These are phyloP conservation scores for Ptychodera flava DNA, from an alignment of 35 echinoderm and acorn worm genomes.

Conservation along the genomic window DNA sequence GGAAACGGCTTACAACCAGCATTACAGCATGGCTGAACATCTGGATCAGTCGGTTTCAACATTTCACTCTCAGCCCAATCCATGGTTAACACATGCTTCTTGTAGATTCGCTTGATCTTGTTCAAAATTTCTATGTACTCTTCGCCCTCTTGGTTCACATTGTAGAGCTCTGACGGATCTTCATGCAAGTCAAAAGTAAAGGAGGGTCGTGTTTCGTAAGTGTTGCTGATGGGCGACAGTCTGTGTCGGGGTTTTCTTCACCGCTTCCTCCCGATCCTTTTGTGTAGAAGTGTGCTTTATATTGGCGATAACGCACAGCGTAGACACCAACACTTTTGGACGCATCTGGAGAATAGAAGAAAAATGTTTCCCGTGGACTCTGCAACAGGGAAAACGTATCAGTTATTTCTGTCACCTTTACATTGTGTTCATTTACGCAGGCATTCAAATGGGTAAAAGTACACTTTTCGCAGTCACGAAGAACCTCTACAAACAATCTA, in stretches of 20 bases:
- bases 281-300: slow-evolving; percentile 6
- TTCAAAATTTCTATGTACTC: not conserved
- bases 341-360: not conserved
- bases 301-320: not conserved
- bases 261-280: not conserved
- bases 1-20: not conserved
- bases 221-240: not conserved
- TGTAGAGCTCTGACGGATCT: not conserved
- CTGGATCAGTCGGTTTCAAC: not conserved
- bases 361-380: not conserved
- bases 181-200: not conserved
- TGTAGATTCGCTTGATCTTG: not conserved
- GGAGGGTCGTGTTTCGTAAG: not conserved
- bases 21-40: not conserved
- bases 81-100: not conserved
- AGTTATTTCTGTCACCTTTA: too few relatives aligned
- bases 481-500: too few relatives aligned
- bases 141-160: not conserved
- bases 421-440: too few relatives aligned
- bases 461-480: too few relatives aligned
- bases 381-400: not conserved
- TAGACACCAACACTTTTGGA: not conserved
- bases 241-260: not conserved
- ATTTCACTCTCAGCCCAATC: slow-evolving; percentile 8
- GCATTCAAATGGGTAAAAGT: too few relatives aligned